These are phyloP conservation scores for Drosophila parvula DNA, from an alignment of 1,140 invertebrate genomes.

Conservation along the genomic window DNA sequence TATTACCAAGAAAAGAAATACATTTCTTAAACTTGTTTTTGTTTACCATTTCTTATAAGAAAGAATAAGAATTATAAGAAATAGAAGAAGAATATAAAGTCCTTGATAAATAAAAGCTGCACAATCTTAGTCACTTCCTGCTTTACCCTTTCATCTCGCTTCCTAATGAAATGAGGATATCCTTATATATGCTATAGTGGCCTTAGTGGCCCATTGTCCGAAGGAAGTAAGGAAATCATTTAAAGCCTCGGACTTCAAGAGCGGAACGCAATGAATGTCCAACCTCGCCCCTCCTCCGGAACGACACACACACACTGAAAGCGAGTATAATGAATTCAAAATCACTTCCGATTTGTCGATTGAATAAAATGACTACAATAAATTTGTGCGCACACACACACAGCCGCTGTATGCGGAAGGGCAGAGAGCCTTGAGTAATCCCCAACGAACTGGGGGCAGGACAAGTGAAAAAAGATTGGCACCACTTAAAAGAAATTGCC, in stretches of 20 bases:
- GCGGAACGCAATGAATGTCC: conserved; percentile 15
- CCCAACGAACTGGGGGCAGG: conserved; percentile 64
- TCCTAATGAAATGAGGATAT: conserved; percentile 11
- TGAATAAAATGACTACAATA: conserved; percentile 83
- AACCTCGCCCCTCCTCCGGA: neutral
- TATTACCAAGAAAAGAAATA: too few relatives aligned
- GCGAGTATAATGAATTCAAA: conserved; percentile 74
- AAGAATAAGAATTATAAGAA: neutral
- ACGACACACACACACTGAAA: conserved; percentile 17
- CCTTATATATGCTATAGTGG: too few relatives aligned
- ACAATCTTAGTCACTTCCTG: neutral
- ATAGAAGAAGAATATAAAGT: neutral
- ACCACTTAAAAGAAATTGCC: conserved; percentile 81
- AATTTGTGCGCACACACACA: conserved; percentile 74
- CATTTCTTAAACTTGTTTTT: too few relatives aligned
- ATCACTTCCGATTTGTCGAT: conserved; percentile 84
- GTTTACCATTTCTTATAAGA: neutral
- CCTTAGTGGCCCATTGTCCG: neutral
- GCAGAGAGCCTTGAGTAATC: conserved; percentile 53
- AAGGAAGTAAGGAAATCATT: conserved; percentile 19
- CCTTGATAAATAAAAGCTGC: neutral
- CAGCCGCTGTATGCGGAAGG: neutral
- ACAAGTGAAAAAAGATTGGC: conserved; percentile 82
- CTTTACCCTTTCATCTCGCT: neutral
- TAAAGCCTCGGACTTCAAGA: conserved; percentile 22